Evolutionary conservation across 2,888 invertebrate genomes (phyloP).

Genomic region (Linyphia triangularis): DNA sequence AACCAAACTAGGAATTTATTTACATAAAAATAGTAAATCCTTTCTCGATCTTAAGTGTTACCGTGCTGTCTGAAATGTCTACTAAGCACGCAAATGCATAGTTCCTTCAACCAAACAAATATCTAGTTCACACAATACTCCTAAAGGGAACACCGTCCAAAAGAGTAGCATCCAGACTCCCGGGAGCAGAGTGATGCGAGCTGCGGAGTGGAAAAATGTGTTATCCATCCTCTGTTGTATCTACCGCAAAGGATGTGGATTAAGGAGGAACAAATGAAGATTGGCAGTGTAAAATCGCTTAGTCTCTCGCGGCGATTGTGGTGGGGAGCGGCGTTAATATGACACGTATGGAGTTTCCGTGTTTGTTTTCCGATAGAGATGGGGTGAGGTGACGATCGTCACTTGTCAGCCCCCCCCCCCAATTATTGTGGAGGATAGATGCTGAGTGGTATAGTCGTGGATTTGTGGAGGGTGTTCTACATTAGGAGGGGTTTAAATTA

Average conservation of each 20-base stretch:
- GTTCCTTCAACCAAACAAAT: no score
- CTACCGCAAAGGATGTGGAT: conserved; percentile 30
- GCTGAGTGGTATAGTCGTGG: no score
- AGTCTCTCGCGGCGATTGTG: conserved; percentile 53
- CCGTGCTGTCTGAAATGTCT: no score
- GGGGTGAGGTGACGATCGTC: background rate
- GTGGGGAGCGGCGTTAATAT: conserved; percentile 39
- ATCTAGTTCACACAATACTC: background rate
- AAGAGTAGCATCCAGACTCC: background rate
- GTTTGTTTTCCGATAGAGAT: conserved; percentile 34
- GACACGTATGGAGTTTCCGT: conserved; percentile 72
- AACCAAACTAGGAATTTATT: no score
- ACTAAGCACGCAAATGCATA: no score
- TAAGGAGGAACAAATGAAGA: conserved; percentile 71
- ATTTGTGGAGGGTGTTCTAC: background rate
- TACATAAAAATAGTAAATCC: no score
- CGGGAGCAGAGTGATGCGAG: background rate
- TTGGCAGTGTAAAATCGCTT: conserved; percentile 74
- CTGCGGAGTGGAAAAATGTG: conserved; percentile 68
- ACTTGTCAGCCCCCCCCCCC: background rate
- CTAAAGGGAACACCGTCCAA: background rate
- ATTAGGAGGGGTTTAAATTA: background rate
- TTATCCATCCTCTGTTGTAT: conserved; percentile 26
- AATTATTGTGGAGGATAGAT: background rate
- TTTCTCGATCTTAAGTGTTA: no score